Evolutionary conservation across 2,113 vertebrate species (phyloP), one percentile per base, ranked within the genome.

Genomic region (Corvus hawaiiensis): DNA sequence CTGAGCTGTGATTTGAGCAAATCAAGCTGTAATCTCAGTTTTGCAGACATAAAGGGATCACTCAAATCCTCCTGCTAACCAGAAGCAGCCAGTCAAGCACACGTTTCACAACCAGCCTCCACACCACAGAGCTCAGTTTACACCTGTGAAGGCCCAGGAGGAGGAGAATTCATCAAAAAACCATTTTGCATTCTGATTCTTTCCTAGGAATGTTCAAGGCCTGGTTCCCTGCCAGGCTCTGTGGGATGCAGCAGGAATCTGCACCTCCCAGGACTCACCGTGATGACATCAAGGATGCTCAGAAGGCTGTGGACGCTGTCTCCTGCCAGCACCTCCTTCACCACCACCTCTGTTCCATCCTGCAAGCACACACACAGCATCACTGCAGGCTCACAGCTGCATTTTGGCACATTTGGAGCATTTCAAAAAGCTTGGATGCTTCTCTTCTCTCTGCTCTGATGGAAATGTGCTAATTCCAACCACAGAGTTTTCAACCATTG

Each of bases 221-320:
- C 41, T 55, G 7, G 3, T 26, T 16, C 21, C 19, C 35, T 6
- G 2, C 1, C 11, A 48, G 49, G 41, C 35, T 39, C 35, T 4
- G 74, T 3, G 55, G 28, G 51, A 26, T 0, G 5, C 59, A 69
- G 89, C 44, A 86, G 69, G 24, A 74, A 8, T 2, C 5, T 19
- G 20, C 14, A 12, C 3, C 1, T 12, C 2, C 27, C 46, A 55
- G 61, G 15, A 98, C 99, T 95, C 97, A 99, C 99, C 2, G 99
- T 99, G 96, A 99, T 99, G 78, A 98, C 98, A 12, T 99, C 99
- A 8, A 99, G 97, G 71, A 99, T 99, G 92, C 99, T 99, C 92
- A 99, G 99, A 39, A 99, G 97, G 92, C 99, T 99, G 97, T 99
- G 99, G 33, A 99, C 98, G 2, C 99, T 99, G 98, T 99, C 99